Percentiles rank a stretch among this genome's conserved stretches.
Conservation (phyloP, 1,140 invertebrate species). For the Theocolax elegans region DNA sequence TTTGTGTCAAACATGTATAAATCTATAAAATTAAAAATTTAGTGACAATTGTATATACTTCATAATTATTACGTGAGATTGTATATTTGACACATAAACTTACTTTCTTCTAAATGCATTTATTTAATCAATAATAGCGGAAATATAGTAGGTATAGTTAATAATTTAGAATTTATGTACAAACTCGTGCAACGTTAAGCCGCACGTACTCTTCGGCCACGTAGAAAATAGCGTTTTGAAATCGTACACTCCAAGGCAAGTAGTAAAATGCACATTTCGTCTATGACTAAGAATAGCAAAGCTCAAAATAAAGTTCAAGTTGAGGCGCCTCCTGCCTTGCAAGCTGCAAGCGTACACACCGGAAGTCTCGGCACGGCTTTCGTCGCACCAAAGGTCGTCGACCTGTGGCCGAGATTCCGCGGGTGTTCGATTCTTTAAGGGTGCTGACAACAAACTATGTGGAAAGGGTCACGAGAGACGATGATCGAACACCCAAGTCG, state of each 20-base stretch:
- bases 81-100: too few species aligned
- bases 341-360: neutral
- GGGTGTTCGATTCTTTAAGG: neutral
- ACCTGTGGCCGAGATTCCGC: neutral
- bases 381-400: neutral
- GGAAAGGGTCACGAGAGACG: neutral
- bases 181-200: neutral
- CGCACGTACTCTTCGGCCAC: neutral
- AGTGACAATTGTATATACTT: too few species aligned
- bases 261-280: constrained; percentile 9
- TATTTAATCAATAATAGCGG: too few species aligned
- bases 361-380: constrained; percentile 14
- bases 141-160: too few species aligned
- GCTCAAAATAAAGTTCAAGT: constrained; percentile 41
- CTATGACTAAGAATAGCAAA: constrained; percentile 28
- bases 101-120: too few species aligned
- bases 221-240: constrained; percentile 24
- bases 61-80: too few species aligned
- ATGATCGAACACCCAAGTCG: neutral
- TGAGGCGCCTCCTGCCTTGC: constrained; percentile 21
- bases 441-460: neutral
- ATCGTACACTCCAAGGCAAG: constrained; percentile 16
- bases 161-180: too few species aligned
- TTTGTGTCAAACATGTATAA: too few species aligned
- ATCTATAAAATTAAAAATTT: too few species aligned